Evolutionary conservation across 2,797 vertebrate species (phyloP), one percentile per base, ranked within the genome.

Genomic region (Sebastes taczanowskii): DNA sequence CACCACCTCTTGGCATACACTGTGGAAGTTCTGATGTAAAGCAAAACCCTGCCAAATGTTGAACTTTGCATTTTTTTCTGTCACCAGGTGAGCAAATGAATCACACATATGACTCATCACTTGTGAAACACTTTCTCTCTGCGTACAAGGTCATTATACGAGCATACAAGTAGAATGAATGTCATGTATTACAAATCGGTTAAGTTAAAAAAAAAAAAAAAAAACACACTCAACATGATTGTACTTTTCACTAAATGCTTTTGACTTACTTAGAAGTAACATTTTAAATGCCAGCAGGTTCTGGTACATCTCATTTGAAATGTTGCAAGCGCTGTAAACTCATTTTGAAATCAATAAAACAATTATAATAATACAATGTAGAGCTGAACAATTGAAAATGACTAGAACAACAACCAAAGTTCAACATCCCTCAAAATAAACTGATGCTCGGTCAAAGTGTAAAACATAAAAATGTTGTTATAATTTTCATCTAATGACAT

Each of bases 131-230:
- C 16, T 22, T 63, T 49, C 52, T 86, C 64, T 63, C 25, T 49
- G 22, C 69, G 1, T 10, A 58, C 56, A 56, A 74, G 78, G 83
- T 88, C 83, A 85, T 76, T 82, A 65, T 4, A 52, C 2, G 3
- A 69, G 46, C 70, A 25, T 60, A 73, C 69, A 60, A 61, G 55
- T 10, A 66, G 60, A 79, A 64, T 29, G 61, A 85, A 87, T 74
- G 84, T 79, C 63, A 84, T 70, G 68, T 66, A 74, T 84, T 64
- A 71, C 77, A 86, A 86, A 91, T 89, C 83, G 85, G 81, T 78
- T 84, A 74, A 78, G 32, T 63, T 66, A 87, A 84, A 64, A 69
- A 74, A 70, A 70, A 69, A 74, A 70, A 70, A 1, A 87, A 84
- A 64, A 69, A 74, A 86, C 62, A 85, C 64, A 80, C 74, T 75